Conservation (phyloP, 2,113 vertebrate genomes). For the Nanorana parkeri region DNA sequence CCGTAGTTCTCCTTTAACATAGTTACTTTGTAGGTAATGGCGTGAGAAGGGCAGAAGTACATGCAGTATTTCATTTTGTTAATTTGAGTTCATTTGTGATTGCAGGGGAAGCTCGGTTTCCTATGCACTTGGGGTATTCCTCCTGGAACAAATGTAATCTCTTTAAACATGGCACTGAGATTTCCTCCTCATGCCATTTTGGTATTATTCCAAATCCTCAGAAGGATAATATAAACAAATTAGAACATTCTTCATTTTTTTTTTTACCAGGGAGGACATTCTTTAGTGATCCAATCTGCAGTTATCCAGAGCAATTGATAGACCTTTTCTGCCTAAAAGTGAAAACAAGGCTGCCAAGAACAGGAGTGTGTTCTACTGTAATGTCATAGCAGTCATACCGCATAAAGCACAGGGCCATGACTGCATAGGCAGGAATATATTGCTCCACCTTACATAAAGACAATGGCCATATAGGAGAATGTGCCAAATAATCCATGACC, state of each 20-base stretch:
- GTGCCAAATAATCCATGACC: no score
- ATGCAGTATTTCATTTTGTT: no score
- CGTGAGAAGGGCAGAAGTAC: no score
- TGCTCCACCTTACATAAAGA: no score
- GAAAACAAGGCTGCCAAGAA: neutral
- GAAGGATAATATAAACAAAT: constrained; percentile 7
- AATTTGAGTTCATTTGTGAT: neutral
- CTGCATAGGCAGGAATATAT: no score
- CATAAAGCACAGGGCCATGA: no score
- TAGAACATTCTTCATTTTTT: constrained; percentile 5
- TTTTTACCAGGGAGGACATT: constrained; percentile 7
- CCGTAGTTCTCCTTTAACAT: no score
- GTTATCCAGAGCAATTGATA: neutral
- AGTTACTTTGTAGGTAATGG: no score
- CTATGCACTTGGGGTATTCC: constrained; percentile 1
- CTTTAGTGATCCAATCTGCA: neutral
- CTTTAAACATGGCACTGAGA: neutral
- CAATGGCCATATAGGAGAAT: no score
- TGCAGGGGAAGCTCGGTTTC: constrained; percentile 3
- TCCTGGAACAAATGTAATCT: constrained; percentile 2
- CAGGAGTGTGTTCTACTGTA: constrained; percentile 6
- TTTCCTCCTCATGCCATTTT: constrained; percentile 2
- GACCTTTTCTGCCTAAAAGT: neutral
- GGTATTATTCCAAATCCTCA: neutral
- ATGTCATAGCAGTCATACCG: neutral